These are phyloP conservation scores for Agelastica alni DNA, from an alignment of 2,888 invertebrate species.

Conservation along the genomic window DNA sequence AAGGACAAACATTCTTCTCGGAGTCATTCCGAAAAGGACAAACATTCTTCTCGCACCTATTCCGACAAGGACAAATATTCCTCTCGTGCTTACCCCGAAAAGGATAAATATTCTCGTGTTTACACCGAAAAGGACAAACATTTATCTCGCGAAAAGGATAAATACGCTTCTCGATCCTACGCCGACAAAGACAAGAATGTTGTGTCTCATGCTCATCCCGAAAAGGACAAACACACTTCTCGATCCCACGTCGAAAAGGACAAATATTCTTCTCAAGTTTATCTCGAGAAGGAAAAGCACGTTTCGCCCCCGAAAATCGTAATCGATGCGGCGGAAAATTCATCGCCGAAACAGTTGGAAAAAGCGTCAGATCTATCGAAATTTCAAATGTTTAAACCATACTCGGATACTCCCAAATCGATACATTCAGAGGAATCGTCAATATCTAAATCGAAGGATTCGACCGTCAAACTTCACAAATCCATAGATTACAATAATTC, in stretches of 20 bases:
- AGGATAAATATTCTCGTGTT: constrained; percentile 6
- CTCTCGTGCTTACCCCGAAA: background rate
- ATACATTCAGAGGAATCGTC: too few relatives aligned
- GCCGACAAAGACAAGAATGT: constrained; percentile 4
- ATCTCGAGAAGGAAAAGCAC: background rate
- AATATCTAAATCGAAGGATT: background rate
- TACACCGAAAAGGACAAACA: background rate
- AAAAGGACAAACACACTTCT: background rate
- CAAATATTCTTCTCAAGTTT: background rate
- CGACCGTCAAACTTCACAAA: background rate
- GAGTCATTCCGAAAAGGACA: background rate
- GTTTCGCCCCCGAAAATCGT: too few relatives aligned
- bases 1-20: constrained; percentile 1
- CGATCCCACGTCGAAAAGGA: background rate
- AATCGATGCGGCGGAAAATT: background rate
- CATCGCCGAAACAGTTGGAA: background rate
- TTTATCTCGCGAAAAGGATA: background rate
- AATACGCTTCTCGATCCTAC: background rate
- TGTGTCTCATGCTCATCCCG: background rate
- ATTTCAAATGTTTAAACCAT: constrained; percentile 26
- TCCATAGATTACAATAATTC: background rate
- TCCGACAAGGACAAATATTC: background rate
- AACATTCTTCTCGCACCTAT: constrained; percentile 2
- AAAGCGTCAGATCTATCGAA: constrained; percentile 17
- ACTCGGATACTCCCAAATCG: constrained; percentile 21